Evolutionary conservation across 2,797 vertebrate genomes (phyloP).

Genomic region (Peromyscus aztecus): DNA sequence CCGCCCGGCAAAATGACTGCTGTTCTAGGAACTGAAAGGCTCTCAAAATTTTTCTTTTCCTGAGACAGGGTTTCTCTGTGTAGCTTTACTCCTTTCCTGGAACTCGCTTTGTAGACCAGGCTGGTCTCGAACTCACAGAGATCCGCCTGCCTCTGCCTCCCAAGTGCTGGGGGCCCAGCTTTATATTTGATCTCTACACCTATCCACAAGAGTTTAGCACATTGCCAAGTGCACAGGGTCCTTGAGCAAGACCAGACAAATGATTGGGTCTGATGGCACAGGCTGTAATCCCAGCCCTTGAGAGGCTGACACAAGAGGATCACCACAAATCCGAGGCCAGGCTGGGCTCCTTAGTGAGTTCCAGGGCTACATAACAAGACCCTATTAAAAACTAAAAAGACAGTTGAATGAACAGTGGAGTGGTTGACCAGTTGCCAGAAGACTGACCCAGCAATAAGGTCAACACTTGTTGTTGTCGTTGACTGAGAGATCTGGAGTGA

Average conservation of each 20-base stretch:
- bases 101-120: too few relatives aligned
- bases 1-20: too few relatives aligned
- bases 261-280: not conserved
- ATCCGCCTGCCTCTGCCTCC: too few relatives aligned
- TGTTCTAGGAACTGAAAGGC: too few relatives aligned
- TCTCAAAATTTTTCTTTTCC: too few relatives aligned
- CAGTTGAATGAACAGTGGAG: not conserved
- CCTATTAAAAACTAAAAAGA: not conserved
- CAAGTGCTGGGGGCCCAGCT: too few relatives aligned
- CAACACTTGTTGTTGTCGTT: fast-evolving
- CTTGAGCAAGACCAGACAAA: not conserved
- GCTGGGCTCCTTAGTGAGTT: not conserved
- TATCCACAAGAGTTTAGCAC: not conserved
- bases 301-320: not conserved
- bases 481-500: not conserved
- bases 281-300: not conserved
- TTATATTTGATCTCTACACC: not conserved
- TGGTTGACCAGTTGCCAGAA: not conserved
- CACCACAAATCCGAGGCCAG: not conserved
- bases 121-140: too few relatives aligned
- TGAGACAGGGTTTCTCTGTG: too few relatives aligned
- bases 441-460: not conserved
- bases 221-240: not conserved
- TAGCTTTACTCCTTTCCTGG: too few relatives aligned
- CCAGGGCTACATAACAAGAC: not conserved